A percentile compares a stretch with the other conserved stretches of the same genome.
Conservation (phyloP, 2,113 vertebrate genomes). For the Holacanthus passer region DNA sequence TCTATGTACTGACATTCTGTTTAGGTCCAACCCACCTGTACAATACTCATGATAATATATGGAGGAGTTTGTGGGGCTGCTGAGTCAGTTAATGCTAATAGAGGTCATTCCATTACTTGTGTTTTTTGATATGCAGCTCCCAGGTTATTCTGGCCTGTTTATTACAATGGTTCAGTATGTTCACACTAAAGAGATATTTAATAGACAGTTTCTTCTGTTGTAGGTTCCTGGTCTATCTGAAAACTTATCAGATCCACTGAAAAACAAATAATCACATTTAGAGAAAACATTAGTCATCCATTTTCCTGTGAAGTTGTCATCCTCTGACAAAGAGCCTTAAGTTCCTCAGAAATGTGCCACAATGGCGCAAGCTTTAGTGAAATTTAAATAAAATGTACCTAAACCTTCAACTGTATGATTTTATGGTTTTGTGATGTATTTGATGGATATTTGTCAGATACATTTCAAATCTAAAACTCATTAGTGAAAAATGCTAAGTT, state of each 20-base stretch:
- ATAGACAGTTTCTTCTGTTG: constrained; percentile 49
- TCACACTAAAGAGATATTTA: constrained; percentile 52
- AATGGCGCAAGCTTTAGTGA: neutral
- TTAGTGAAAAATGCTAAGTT: neutral
- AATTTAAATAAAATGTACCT: neutral
- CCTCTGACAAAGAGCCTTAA: neutral
- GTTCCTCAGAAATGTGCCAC: constrained; percentile 29
- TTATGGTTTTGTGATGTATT: constrained; percentile 1
- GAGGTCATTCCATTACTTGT: constrained; percentile 50
- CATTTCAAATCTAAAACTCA: neutral
- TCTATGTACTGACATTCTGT: constrained; percentile 78
- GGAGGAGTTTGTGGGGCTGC: constrained; percentile 65
- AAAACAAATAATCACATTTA: constrained; percentile 61
- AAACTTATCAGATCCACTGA: constrained; percentile 49
- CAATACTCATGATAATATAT: constrained; percentile 65
- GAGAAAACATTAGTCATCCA: constrained; percentile 16
- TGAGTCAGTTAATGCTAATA: constrained; percentile 50
- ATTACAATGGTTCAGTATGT: constrained; percentile 51
- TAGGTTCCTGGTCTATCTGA: constrained; percentile 49
- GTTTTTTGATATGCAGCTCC: constrained; percentile 44
- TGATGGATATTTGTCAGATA: constrained; percentile 12
- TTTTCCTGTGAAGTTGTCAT: constrained; percentile 5
- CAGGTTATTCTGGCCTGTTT: constrained; percentile 26
- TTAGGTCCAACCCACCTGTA: constrained; percentile 73
- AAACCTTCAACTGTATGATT: neutral